Percentiles rank a stretch among this genome's conserved stretches.
Evolutionary conservation across 2,113 vertebrate species (phyloP).

Genomic region (Dinomys branickii): DNA sequence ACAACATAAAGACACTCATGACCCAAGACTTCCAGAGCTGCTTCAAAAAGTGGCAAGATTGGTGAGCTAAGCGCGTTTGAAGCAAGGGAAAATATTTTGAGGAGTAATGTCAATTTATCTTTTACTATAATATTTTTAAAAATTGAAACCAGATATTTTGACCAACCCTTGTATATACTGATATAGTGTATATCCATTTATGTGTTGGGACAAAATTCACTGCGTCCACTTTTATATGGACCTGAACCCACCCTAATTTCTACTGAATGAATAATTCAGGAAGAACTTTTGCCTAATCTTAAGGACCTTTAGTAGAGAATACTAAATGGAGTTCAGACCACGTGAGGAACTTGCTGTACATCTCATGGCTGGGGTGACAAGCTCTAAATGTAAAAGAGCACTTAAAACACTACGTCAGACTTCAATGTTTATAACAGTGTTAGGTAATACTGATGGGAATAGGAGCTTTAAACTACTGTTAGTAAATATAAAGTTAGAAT

Average conservation of each 20-base stretch:
- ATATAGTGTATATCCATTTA: not conserved
- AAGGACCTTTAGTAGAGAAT: not conserved
- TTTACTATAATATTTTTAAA: not conserved
- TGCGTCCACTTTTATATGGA: not conserved
- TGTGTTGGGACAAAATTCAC: not conserved
- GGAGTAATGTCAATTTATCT: not conserved
- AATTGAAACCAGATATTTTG: not conserved
- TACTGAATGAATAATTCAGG: not conserved
- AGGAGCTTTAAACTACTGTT: not conserved
- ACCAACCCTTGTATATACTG: not conserved
- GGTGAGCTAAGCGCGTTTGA: not conserved
- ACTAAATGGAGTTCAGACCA: not conserved
- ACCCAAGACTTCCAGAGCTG: not conserved
- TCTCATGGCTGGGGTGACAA: not conserved
- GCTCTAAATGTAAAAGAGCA: not conserved
- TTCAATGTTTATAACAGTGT: not conserved
- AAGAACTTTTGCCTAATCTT: not conserved
- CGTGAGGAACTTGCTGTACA: not conserved
- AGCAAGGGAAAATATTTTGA: not conserved
- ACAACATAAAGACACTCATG: not conserved
- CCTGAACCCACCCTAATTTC: not conserved
- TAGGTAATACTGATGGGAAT: not conserved
- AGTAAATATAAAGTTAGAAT: constrained; percentile 28
- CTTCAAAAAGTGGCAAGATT: not conserved
- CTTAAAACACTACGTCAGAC: not conserved